These are phyloP conservation scores for Dryoscopus gambensis DNA, from an alignment of 2,113 vertebrate genomes.

Conservation along the genomic window DNA sequence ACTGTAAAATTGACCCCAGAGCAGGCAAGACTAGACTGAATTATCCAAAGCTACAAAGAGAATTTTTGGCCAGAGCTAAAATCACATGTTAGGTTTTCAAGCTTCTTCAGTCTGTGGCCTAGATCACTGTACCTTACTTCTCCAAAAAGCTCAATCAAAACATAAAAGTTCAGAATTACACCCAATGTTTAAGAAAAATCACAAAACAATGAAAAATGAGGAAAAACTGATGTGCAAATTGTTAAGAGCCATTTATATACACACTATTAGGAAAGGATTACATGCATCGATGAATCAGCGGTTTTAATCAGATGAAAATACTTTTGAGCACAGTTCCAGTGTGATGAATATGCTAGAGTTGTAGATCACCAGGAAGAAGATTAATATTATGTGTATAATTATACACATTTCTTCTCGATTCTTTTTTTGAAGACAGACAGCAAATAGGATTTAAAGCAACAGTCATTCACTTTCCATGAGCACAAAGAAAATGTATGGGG, in stretches of 20 bases:
- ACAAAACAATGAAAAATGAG: conserved; percentile 31
- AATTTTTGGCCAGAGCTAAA: neutral
- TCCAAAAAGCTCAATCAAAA: neutral
- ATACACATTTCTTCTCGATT: conserved; percentile 47
- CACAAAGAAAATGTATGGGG: neutral
- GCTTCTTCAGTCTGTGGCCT: neutral
- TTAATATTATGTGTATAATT: conserved; percentile 61
- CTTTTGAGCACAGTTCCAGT: conserved; percentile 53
- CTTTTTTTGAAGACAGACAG: conserved; percentile 38
- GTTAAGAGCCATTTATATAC: conserved; percentile 46
- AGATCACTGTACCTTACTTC: neutral
- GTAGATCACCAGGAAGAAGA: conserved; percentile 63
- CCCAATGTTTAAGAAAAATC: neutral
- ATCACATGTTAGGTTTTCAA: neutral
- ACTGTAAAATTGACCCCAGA: neutral
- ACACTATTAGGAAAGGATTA: conserved; percentile 41
- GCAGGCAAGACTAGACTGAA: neutral
- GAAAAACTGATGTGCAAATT: conserved; percentile 14
- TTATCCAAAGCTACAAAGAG: neutral
- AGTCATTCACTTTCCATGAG: conserved; percentile 1
- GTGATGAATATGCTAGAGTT: conserved; percentile 58
- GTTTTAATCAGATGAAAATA: conserved; percentile 62
- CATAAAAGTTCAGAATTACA: neutral
- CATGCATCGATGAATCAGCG: conserved; percentile 46
- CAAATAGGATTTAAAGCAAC: conserved; percentile 56